Evolutionary conservation across 2,113 vertebrate species (phyloP), one percentile per base, ranked within the genome.

Genomic region (Sinocyclocheilus maitianheensis): DNA sequence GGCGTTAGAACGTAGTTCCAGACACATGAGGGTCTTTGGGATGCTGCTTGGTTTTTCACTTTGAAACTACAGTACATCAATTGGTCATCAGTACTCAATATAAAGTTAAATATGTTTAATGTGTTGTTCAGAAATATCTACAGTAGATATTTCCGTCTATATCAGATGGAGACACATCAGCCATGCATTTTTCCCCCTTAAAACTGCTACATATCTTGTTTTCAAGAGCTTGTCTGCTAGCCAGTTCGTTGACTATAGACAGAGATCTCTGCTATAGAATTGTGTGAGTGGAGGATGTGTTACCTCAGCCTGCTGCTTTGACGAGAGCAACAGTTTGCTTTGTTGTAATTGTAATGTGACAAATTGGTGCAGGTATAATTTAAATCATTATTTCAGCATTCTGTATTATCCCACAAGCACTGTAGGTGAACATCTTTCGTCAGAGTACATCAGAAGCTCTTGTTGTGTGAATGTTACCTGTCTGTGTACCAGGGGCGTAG

Each of bases 281-380:
- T 20, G 69, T 79, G 63, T 83, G 65, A 12, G 55, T 83, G 48
- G 51, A 69, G 85, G 83, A 43, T 76, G 53, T 85, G 84, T 85
- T 85, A 75, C 71, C 40, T 46, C 13, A 76, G 74, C 48, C 18
- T 58, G 55, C 26, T 13, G 74, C 72, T 85, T 81, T 88, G 87
- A 88, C 51, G 85, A 85, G 71, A 71, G 83, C 16, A 30, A 81
- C 30, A 65, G 79, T 72, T 40, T 40, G 16, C 46, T 10, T 74
- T 60, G 76, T 55, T 86, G 74, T 72, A 62, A 72, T 84, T 10
- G 63, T 85, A 62, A 26, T 55, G 34, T 88, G 63, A 67, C 51
- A 84, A 71, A 82, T 18, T 75, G 58, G 48, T 74, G 84, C 80
- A 79, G 74, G 62, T 86, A 53, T 76, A 37, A 75, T 58, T 83